phyloP scores from a whole-genome alignment of 2,113 vertebrate genomes.

The Gambusia affinis region DNA sequence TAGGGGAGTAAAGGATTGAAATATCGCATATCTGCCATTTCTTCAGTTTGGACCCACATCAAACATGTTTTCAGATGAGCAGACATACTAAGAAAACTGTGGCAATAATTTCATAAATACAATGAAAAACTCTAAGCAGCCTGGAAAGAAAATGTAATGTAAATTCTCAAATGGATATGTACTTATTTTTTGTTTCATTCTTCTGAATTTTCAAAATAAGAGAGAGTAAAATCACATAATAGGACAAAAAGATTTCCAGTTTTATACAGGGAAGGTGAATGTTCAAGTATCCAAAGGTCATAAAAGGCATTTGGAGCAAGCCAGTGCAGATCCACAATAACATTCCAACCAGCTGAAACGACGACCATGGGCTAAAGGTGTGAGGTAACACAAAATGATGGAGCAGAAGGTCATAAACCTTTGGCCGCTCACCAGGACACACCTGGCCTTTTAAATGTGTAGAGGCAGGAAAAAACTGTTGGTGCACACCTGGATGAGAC shows the following conservation, averaged over 20 bases:
- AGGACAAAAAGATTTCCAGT: conserved; percentile 14
- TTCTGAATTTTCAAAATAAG: neutral
- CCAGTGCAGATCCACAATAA: conserved; percentile 54
- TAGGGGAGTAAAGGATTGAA: too few species aligned
- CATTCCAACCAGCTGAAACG: conserved; percentile 61
- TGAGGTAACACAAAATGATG: conserved; percentile 45
- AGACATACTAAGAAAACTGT: too few species aligned
- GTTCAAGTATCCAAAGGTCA: conserved; percentile 46
- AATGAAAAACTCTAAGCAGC: neutral
- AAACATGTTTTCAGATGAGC: too few species aligned
- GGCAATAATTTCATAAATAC: neutral
- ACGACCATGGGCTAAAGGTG: conserved; percentile 55
- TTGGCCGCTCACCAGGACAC: conserved; percentile 46
- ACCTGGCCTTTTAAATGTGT: conserved; percentile 33
- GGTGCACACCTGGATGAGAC: conserved; percentile 46
- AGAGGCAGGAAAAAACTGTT: conserved; percentile 9
- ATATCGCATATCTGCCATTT: too few species aligned
- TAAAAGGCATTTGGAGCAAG: conserved; percentile 60
- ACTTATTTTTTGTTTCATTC: too few species aligned
- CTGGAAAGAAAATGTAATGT: neutral
- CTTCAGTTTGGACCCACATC: too few species aligned
- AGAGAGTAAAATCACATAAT: neutral
- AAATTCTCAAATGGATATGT: neutral
- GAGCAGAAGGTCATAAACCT: conserved; percentile 60
- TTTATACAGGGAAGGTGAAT: conserved; percentile 24